phyloP scores from a whole-genome alignment of 2,888 invertebrate species.

The Amblyteles armatorius region DNA sequence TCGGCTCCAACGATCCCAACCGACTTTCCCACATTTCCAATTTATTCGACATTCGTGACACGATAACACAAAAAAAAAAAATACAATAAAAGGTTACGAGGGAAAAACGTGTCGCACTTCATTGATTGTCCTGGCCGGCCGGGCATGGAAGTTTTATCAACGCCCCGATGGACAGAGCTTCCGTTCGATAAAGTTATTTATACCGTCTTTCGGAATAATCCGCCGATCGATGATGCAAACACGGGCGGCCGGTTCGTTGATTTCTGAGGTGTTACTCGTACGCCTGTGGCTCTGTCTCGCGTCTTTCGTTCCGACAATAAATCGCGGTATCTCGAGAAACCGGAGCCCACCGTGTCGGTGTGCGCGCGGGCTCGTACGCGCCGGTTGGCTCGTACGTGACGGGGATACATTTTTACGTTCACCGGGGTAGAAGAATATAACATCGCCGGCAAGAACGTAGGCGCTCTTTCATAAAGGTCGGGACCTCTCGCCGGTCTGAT shows the following conservation, averaged over 20 bases:
- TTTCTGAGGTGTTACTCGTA: conserved; percentile 1
- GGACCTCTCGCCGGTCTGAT: conserved; percentile 47
- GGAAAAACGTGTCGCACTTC: neutral
- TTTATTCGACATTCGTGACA: neutral
- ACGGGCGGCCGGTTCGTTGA: conserved; percentile 19
- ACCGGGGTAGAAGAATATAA: conserved; percentile 53
- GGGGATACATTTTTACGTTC: conserved; percentile 59
- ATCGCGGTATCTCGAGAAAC: neutral
- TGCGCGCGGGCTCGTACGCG: neutral
- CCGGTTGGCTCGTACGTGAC: conserved; percentile 45
- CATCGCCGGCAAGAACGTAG: conserved; percentile 44
- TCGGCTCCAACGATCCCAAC: neutral
- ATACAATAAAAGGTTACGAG: no score
- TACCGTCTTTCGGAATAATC: conserved; percentile 50
- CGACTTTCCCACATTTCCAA: neutral
- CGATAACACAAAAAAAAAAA: no score
- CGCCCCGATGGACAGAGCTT: conserved; percentile 5
- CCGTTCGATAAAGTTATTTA: conserved; percentile 50
- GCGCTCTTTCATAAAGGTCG: conserved; percentile 61
- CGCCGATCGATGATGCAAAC: conserved; percentile 43
- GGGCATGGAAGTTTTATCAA: conserved; percentile 14
- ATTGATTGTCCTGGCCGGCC: neutral
- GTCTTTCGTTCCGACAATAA: conserved; percentile 1
- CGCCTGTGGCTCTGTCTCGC: neutral
- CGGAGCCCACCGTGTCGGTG: neutral